A percentile compares a stretch with the other conserved stretches of the same genome.
Conservation (phyloP, 2,797 vertebrate genomes). For the Allobates femoralis region DNA sequence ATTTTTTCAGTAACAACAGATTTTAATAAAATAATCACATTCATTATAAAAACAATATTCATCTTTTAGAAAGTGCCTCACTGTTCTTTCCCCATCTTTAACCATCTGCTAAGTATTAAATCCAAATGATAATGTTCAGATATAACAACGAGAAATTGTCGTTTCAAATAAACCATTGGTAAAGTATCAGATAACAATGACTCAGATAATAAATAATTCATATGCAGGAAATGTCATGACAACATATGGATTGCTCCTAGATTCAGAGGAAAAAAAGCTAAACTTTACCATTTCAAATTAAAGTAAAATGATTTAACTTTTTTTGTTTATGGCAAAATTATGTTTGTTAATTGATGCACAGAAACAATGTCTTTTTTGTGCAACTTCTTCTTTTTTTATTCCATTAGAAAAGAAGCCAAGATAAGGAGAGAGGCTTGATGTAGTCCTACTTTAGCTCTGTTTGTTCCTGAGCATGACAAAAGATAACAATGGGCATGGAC, state of each 20-base stretch:
- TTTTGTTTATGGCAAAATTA: slow-evolving; percentile 4
- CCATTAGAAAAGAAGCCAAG: neutral
- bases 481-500: neutral
- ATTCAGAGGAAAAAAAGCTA: neutral
- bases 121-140: slow-evolving; percentile 52
- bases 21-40: slow-evolving; percentile 42
- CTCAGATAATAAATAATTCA: slow-evolving; percentile 62
- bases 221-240: slow-evolving; percentile 47
- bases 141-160: slow-evolving; percentile 49
- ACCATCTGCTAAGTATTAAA: slow-evolving; percentile 53
- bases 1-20: slow-evolving; percentile 39
- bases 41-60: slow-evolving; percentile 50
- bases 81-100: slow-evolving; percentile 40
- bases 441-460: neutral
- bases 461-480: neutral
- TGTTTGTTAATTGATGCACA: slow-evolving; percentile 33
- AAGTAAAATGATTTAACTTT: slow-evolving; percentile 17
- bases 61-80: slow-evolving; percentile 44
- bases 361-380: neutral
- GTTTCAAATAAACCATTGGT: slow-evolving; percentile 29
- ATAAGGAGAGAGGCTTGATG: neutral
- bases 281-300: slow-evolving; percentile 22
- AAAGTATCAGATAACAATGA: slow-evolving; percentile 57
- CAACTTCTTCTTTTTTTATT: too few species aligned
- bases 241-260: slow-evolving; percentile 56